Percentiles rank a stretch among this genome's conserved stretches.
Conservation (phyloP, 1,140 invertebrate genomes). For the Drosophila murphyi region DNA sequence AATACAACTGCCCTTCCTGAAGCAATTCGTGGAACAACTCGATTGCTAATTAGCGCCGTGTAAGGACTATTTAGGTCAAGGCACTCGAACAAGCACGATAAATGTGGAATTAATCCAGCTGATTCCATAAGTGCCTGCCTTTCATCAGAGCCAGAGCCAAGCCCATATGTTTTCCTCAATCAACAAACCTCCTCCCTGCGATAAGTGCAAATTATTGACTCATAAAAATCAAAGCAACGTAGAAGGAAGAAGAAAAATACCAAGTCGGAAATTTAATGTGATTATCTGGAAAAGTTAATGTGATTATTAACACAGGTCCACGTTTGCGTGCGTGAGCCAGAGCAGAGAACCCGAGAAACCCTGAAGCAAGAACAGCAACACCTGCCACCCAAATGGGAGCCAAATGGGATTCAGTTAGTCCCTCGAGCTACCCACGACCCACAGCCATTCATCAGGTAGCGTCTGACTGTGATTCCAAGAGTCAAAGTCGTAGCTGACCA, state of each 20-base stretch:
- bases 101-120: constrained; percentile 61
- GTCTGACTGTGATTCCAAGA: constrained; percentile 48
- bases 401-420: background rate
- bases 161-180: background rate
- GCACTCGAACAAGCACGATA: constrained; percentile 50
- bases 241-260: constrained; percentile 18
- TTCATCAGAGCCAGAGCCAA: constrained; percentile 7
- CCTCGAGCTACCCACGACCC: constrained; percentile 3
- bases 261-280: constrained; percentile 70
- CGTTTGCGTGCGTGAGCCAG: constrained; percentile 33
- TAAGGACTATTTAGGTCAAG: constrained; percentile 49
- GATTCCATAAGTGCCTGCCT: constrained; percentile 28
- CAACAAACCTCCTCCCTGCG: background rate
- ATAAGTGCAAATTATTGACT: constrained; percentile 47
- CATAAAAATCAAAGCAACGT: constrained; percentile 68
- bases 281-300: constrained; percentile 78
- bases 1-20: constrained; percentile 26
- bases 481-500: constrained; percentile 35
- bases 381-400: constrained; percentile 31
- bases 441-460: constrained; percentile 45
- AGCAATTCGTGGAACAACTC: constrained; percentile 5
- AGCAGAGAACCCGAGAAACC: too few relatives aligned
- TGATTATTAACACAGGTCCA: constrained; percentile 66
- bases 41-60: constrained; percentile 37
- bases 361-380: constrained; percentile 21